Percentiles rank a stretch among this genome's conserved stretches.
These are phyloP conservation scores for Argyresthia albistria DNA, from an alignment of 2,888 invertebrate species.

Conservation along the genomic window DNA sequence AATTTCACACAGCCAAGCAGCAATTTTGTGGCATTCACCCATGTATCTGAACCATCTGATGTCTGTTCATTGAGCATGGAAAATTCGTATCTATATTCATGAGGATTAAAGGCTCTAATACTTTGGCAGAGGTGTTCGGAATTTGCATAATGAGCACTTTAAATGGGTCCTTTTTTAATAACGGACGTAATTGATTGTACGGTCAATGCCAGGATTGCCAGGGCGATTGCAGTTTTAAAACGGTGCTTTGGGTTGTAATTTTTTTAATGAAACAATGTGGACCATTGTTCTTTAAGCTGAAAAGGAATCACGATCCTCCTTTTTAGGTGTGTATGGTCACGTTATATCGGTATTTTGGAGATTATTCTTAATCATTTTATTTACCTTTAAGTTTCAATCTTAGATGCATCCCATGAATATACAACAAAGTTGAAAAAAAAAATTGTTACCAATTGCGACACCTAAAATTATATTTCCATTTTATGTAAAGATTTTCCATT, in stretches of 20 bases:
- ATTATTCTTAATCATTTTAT: too few species aligned
- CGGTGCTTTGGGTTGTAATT: constrained; percentile 1
- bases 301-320: background rate
- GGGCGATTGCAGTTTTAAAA: background rate
- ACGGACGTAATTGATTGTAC: constrained; percentile 24
- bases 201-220: constrained; percentile 3
- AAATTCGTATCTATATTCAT: too few species aligned
- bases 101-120: too few species aligned
- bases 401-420: too few species aligned
- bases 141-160: constrained; percentile 42
- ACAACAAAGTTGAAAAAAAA: too few species aligned
- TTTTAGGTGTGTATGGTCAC: background rate
- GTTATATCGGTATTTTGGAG: too few species aligned
- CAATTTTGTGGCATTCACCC: constrained; percentile 1
- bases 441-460: too few species aligned
- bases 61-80: background rate
- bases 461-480: too few species aligned
- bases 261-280: background rate
- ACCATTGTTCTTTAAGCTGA: background rate
- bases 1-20: background rate
- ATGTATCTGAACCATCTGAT: background rate
- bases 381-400: too few species aligned
- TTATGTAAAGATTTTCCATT: too few species aligned
- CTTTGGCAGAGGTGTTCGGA: constrained; percentile 13
- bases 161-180: constrained; percentile 29